These are phyloP conservation scores for Sardina pilchardus DNA, from an alignment of 2,113 vertebrate genomes.

Conservation along the genomic window DNA sequence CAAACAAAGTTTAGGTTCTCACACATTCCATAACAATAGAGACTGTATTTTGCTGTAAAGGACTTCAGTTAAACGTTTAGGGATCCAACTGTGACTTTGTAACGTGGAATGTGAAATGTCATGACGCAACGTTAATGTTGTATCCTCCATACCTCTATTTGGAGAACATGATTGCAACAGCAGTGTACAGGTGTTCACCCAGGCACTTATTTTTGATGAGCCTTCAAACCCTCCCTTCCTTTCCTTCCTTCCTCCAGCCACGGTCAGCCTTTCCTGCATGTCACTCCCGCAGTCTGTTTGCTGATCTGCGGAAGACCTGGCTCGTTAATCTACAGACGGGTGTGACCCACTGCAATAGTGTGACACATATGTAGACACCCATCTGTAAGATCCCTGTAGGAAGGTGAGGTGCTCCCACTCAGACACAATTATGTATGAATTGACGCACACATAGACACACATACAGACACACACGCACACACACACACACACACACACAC, in stretches of 20 bases:
- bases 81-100: not conserved
- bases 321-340: slow-evolving; percentile 25
- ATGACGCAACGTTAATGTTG: not conserved
- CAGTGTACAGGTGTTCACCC: not conserved
- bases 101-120: not conserved
- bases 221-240: slow-evolving; percentile 35
- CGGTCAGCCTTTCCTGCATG: not conserved
- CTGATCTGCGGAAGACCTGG: slow-evolving; percentile 45
- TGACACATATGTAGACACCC: not conserved
- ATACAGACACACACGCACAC: too few relatives aligned
- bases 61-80: not conserved
- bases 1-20: not conserved
- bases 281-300: slow-evolving; percentile 27
- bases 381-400: not conserved
- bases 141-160: not conserved
- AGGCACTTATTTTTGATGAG: not conserved
- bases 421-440: too few relatives aligned
- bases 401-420: not conserved
- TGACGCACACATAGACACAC: slow-evolving; percentile 3
- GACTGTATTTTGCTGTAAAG: not conserved
- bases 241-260: slow-evolving; percentile 45
- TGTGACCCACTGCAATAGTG: slow-evolving; percentile 29
- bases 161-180: not conserved
- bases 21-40: not conserved
- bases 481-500: too few relatives aligned